These are phyloP conservation scores for Ganaspis brasiliensis DNA, from an alignment of 2,888 invertebrate genomes.

Conservation along the genomic window DNA sequence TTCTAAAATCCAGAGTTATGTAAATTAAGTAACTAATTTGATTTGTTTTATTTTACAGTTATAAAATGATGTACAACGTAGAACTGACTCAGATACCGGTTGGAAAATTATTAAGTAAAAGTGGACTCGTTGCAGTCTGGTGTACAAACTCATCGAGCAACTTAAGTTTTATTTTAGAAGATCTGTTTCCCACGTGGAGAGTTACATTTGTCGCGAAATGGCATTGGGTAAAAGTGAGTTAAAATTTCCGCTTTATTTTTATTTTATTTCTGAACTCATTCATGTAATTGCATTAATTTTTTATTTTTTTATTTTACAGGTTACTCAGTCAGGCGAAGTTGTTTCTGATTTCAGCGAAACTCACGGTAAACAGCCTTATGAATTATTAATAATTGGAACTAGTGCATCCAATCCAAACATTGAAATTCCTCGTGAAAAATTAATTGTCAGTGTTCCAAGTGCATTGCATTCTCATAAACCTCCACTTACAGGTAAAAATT, in stretches of 20 bases:
- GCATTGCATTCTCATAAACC: slow-evolving; percentile 98
- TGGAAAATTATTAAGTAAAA: slow-evolving; percentile 83
- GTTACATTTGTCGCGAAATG: slow-evolving; percentile 87
- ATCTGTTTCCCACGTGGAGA: slow-evolving; percentile 91
- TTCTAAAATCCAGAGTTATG: too few relatives aligned
- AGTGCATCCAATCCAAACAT: slow-evolving; percentile 73
- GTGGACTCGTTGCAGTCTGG: slow-evolving; percentile 92
- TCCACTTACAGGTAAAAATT: slow-evolving; percentile 86
- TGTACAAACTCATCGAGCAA: slow-evolving; percentile 93
- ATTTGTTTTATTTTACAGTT: slow-evolving; percentile 83
- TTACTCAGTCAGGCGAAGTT: slow-evolving; percentile 86
- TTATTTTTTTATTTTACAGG: slow-evolving; percentile 76
- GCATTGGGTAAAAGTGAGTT: slow-evolving; percentile 92
- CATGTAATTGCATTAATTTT: too few relatives aligned
- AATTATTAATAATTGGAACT: slow-evolving; percentile 87
- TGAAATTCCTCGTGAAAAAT: slow-evolving; percentile 81
- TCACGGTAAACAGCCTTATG: slow-evolving; percentile 93
- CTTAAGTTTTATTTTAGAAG: slow-evolving; percentile 85
- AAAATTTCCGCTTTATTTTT: not conserved
- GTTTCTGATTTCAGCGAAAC: slow-evolving; percentile 86
- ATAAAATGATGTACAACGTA: slow-evolving; percentile 90
- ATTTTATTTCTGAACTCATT: not conserved
- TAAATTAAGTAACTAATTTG: too few relatives aligned
- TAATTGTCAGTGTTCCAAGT: slow-evolving; percentile 93
- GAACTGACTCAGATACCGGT: slow-evolving; percentile 88